phyloP scores from a whole-genome alignment of 2,113 vertebrate genomes.

The Percina caprodes region DNA sequence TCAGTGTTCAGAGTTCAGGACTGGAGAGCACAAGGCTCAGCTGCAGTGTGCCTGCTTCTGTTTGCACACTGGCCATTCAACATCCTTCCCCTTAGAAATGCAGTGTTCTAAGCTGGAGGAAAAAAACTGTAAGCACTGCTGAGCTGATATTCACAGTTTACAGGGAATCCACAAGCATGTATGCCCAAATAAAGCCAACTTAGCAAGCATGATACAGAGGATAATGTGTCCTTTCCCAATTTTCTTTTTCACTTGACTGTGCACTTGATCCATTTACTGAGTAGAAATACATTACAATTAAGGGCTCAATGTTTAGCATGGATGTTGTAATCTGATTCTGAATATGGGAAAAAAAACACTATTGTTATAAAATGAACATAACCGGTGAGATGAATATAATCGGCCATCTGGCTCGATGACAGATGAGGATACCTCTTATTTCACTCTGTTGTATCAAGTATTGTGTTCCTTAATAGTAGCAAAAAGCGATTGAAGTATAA shows the following conservation, averaged over 20 bases:
- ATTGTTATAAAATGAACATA: constrained; percentile 42
- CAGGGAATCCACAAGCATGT: constrained; percentile 71
- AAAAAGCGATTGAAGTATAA: constrained; percentile 29
- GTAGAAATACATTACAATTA: constrained; percentile 6
- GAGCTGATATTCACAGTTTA: constrained; percentile 74
- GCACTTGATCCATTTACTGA: constrained; percentile 37
- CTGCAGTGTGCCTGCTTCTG: constrained; percentile 66
- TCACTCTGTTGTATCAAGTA: neutral
- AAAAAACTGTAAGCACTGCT: constrained; percentile 59
- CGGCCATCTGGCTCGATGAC: constrained; percentile 49
- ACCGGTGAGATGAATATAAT: constrained; percentile 33
- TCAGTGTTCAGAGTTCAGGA: constrained; percentile 73
- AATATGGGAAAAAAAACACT: constrained; percentile 1
- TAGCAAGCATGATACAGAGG: constrained; percentile 60
- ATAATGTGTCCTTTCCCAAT: constrained; percentile 56
- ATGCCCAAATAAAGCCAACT: constrained; percentile 66
- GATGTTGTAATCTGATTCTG: constrained; percentile 1
- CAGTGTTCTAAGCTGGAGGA: constrained; percentile 68
- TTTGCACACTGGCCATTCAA: constrained; percentile 71
- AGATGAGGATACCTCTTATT: constrained; percentile 35
- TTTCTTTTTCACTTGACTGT: constrained; percentile 23
- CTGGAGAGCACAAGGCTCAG: constrained; percentile 68
- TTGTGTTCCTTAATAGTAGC: constrained; percentile 15
- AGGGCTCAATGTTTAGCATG: neutral
- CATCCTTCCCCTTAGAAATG: constrained; percentile 57